Conservation (phyloP, 2,113 vertebrate genomes). For the Motacilla alba region DNA sequence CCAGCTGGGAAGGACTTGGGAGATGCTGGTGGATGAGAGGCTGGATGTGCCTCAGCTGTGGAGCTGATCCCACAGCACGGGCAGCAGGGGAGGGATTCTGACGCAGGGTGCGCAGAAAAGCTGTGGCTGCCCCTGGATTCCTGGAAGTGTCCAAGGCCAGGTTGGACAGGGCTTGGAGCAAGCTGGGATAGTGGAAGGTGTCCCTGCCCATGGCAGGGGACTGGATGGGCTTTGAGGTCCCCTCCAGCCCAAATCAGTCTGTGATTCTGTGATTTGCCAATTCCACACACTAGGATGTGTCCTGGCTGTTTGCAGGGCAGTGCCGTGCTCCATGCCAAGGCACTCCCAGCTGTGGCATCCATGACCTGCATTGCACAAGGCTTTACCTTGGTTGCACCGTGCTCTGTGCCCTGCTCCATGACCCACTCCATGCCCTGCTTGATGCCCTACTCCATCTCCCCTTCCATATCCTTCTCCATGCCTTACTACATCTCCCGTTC, state of each 20-base stretch:
- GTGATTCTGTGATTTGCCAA: not conserved
- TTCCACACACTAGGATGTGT: not conserved
- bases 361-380: not conserved
- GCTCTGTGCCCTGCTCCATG: not conserved
- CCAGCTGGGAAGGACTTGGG: not conserved
- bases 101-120: not conserved
- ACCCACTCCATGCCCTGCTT: not conserved
- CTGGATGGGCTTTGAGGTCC: not conserved
- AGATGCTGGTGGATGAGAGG: not conserved
- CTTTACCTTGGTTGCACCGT: not conserved
- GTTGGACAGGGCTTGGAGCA: not conserved
- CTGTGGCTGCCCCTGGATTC: not conserved
- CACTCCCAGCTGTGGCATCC: not conserved
- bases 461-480: not conserved
- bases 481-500: no score
- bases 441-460: not conserved
- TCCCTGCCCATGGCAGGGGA: not conserved
- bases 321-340: not conserved
- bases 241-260: not conserved
- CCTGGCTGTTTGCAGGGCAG: not conserved
- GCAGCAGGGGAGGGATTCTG: not conserved
- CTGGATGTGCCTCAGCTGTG: fast-evolving
- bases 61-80: not conserved
- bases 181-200: not conserved
- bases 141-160: not conserved